A percentile compares a stretch with the other conserved stretches of the same genome.
Evolutionary conservation across 2,113 vertebrate genomes (phyloP).

Genomic region (Paradisaea rubra): DNA sequence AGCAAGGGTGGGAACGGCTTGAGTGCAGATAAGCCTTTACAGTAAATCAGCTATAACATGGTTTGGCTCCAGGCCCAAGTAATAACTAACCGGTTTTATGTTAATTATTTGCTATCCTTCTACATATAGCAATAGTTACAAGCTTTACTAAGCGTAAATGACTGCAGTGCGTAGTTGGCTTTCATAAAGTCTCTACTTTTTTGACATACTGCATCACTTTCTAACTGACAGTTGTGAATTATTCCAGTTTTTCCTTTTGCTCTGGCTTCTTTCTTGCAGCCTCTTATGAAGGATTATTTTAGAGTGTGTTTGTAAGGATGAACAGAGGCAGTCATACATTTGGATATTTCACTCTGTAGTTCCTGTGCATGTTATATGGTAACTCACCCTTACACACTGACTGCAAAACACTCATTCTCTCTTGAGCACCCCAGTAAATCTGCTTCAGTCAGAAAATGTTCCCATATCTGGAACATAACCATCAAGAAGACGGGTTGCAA

Average conservation of each 20-base stretch:
- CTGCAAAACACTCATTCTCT: background rate
- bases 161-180: background rate
- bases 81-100: constrained; percentile 45
- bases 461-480: background rate
- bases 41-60: constrained; percentile 1
- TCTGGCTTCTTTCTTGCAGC: background rate
- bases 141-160: background rate
- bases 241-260: background rate
- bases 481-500: background rate
- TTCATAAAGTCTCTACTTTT: background rate
- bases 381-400: background rate
- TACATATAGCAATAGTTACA: background rate
- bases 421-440: background rate
- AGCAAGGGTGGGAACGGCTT: background rate
- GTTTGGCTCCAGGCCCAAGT: constrained; percentile 4
- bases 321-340: background rate
- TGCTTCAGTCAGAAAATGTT: background rate
- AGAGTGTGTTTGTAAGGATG: background rate
- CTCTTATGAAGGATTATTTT: background rate
- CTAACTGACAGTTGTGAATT: background rate
- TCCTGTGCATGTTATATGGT: background rate
- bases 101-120: constrained; percentile 55
- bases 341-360: background rate
- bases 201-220: background rate
- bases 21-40: background rate